Conservation (phyloP, 2,113 vertebrate species). For the Larimichthys crocea region DNA sequence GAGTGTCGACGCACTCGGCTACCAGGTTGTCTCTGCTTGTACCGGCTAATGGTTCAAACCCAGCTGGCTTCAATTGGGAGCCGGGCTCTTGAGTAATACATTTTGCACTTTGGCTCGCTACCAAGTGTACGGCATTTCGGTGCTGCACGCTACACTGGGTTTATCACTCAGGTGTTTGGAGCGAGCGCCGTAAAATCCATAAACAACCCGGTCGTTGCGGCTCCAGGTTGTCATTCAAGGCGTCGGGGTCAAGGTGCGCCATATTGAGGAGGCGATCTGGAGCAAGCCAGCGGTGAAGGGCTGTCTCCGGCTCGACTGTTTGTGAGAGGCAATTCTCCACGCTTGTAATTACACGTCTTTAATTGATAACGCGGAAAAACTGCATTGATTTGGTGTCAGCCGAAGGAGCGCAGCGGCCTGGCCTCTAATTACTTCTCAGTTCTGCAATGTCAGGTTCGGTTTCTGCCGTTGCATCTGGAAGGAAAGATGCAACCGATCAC, state of each 20-base stretch:
- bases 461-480: slow-evolving; percentile 41
- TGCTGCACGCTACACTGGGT: slow-evolving; percentile 44
- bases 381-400: slow-evolving; percentile 85
- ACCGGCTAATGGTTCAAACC: slow-evolving; percentile 73
- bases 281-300: slow-evolving; percentile 25
- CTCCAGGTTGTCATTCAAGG: slow-evolving; percentile 33
- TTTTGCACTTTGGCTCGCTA: slow-evolving; percentile 76
- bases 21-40: slow-evolving; percentile 76
- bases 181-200: slow-evolving; percentile 63
- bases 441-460: slow-evolving; percentile 81
- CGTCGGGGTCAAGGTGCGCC: slow-evolving; percentile 58
- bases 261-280: slow-evolving; percentile 1
- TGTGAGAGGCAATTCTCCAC: slow-evolving; percentile 79
- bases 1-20: slow-evolving; percentile 57
- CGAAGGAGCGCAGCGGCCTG: slow-evolving; percentile 50
- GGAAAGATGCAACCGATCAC: slow-evolving; percentile 41
- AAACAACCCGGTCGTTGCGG: slow-evolving; percentile 45
- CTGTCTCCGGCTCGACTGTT: slow-evolving; percentile 55
- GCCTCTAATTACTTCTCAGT: slow-evolving; percentile 82
- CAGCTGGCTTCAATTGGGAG: slow-evolving; percentile 77
- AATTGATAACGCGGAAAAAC: slow-evolving; percentile 88
- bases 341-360: slow-evolving; percentile 86
- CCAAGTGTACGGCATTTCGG: slow-evolving; percentile 54
- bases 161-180: slow-evolving; percentile 74
- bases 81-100: slow-evolving; percentile 61